Base-by-base conservation (phyloP, 2,113 vertebrate genomes). In the Craseonycteris thonglongyai region DNA sequence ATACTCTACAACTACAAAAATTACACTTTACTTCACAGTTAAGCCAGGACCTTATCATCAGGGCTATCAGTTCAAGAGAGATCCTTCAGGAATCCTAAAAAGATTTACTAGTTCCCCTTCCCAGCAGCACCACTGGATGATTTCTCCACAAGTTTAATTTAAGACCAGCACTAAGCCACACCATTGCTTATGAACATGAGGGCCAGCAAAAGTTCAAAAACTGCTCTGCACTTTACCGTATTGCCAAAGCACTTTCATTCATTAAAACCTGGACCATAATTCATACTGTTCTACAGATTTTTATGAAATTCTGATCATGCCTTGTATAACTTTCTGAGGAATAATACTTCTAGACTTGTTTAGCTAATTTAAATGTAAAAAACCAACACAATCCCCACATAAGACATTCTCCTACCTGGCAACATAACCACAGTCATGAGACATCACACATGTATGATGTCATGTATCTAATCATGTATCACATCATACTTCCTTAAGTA, bases 231-330 rank as follows among this genome's bases (percentile, higher is more conserved):
- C 63, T 35, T 24, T 42, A 56, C 4, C 3, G 22, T 40, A 42
- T 3, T 68, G 65, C 65, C 75, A 79, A 61, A 68, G 82, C 59
- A 30, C 40, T 65, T 69, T 59, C 47, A 14, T 61, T 40, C 90
- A 91, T 79, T 49, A 35, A 38, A 75, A 81, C 71, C 18, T 40
- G 69, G 68, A 58, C 87, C 82, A 35, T n/a, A 4, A 71, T 14
- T 87, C 71, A 88, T 7, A 0, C 2, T 15, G 47, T 38, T 91
- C 81, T 58, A 16, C 74, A 80, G 68, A 72, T 5, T 49, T 61
- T 78, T 72, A 95, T n/a, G 40, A 59, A 94, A 96, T 83, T 12
- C 82, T 91, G 72, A 54, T 47, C 56, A 86, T 38, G 65, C 38
- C 59, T 63, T 54, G 40, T 40, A 42, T 94, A 22, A 82, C 45